Conservation (phyloP, 1,140 invertebrate genomes). For the Pectinophora gossypiella region DNA sequence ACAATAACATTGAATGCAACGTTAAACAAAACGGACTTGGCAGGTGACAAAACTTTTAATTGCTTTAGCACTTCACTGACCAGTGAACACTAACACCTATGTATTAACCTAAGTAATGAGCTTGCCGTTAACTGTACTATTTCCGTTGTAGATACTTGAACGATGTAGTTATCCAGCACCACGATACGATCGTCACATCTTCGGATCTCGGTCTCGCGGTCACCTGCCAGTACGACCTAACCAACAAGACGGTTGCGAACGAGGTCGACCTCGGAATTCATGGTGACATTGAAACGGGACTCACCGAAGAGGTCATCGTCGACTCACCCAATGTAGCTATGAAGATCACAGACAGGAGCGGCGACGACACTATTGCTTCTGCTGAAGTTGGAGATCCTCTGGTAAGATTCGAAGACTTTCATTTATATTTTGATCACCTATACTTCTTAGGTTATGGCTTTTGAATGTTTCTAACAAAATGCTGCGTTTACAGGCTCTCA, state of each 20-base stretch:
- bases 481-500: constrained; percentile 81
- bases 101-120: neutral
- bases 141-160: constrained; percentile 81
- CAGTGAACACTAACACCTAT: neutral
- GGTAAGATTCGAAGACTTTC: constrained; percentile 46
- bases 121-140: neutral
- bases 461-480: too few relatives aligned
- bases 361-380: constrained; percentile 86
- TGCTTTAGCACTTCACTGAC: neutral
- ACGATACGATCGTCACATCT: constrained; percentile 95
- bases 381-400: constrained; percentile 93
- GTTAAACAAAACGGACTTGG: constrained; percentile 90
- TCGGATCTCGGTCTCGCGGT: constrained; percentile 94
- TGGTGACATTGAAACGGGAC: constrained; percentile 86
- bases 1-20: constrained; percentile 93
- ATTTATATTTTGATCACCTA: constrained; percentile 6
- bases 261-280: constrained; percentile 93
- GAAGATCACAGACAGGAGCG: constrained; percentile 92
- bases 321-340: constrained; percentile 95
- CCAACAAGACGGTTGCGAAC: constrained; percentile 95
- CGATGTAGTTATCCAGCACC: constrained; percentile 94
- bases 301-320: constrained; percentile 90
- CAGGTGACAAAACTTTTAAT: constrained; percentile 58
- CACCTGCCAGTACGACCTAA: constrained; percentile 94
- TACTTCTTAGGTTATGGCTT: too few relatives aligned